Evolutionary conservation across 2,888 invertebrate genomes (phyloP), one percentile per base, ranked within the genome.

Genomic region (Drosophila rellima): DNA sequence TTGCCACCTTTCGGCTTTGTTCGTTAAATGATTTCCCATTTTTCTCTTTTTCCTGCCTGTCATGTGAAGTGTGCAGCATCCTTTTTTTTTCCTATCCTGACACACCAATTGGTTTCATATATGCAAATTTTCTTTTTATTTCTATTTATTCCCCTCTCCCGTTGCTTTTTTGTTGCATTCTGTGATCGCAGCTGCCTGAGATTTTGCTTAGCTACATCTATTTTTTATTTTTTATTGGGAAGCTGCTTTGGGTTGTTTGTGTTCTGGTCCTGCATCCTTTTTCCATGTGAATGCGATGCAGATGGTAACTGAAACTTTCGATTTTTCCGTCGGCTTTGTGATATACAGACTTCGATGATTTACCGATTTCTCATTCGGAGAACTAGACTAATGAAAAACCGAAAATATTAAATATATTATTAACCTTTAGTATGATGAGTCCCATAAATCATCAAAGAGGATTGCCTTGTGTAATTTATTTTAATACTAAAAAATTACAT

Each of bases 1-100:
- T 85, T 88, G 86, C 82, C 89, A 89, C 88, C 86, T 88, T 88
- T 82, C 40, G 70, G 15, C 57, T 78, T 87, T 75, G 78, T 80
- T 71, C 64, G 48, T 59, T 82, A 87, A 87, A 79, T 90, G 81
- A 82, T 87, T 80, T 82, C 70, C 70, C 72, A 81, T 86, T 66
- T 70, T 80, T 74, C 66, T 74, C 40, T 42, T 8, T 20, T 20
- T 42, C 60, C 61, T 23, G 82, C 55, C 82, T 85, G 79, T 78
- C 73, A 80, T 79, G 64, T 67, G 75, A 74, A 75, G 74, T 56
- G 52, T 66, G 74, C 79, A 79, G 79, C 82, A 82, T 79, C 80
- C 82, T 71, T 67, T 52, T 57, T 57, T 59, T 51, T 51, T 42
- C 39, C 39, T 31, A 17, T 31, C 48, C 59, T 37, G 68, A 42